Evolutionary conservation across 2,113 vertebrate species (phyloP).

Genomic region (Elanus axillaris): DNA sequence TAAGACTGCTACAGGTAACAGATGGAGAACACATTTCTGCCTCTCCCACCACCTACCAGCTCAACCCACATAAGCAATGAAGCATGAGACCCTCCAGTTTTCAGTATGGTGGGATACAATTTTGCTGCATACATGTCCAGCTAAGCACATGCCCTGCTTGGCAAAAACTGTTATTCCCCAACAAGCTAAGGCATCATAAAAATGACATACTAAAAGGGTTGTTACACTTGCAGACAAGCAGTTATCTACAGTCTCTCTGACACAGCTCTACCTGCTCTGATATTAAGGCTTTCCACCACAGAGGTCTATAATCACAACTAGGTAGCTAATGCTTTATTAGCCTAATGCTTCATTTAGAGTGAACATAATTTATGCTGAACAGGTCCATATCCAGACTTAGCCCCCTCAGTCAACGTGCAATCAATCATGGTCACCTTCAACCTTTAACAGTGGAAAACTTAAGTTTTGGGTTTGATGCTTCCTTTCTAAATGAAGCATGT

Average conservation of each 20-base stretch:
- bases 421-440: not conserved
- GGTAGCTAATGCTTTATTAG: not conserved
- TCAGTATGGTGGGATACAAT: not conserved
- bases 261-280: not conserved
- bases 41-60: not conserved
- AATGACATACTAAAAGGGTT: not conserved
- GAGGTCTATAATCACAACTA: not conserved
- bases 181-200: not conserved
- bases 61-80: not conserved
- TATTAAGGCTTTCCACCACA: not conserved
- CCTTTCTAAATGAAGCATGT: not conserved
- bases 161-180: not conserved
- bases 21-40: not conserved
- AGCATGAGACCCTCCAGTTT: not conserved
- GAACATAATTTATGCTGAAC: not conserved
- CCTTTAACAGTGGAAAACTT: not conserved
- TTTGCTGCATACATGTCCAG: not conserved
- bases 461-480: not conserved
- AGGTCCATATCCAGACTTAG: not conserved
- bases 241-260: not conserved
- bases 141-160: not conserved
- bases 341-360: not conserved
- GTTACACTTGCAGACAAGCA: not conserved
- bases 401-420: not conserved
- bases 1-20: constrained; percentile 7